Base-by-base conservation (phyloP, 2,888 invertebrate species). In the Barypeithes pellucidus region DNA sequence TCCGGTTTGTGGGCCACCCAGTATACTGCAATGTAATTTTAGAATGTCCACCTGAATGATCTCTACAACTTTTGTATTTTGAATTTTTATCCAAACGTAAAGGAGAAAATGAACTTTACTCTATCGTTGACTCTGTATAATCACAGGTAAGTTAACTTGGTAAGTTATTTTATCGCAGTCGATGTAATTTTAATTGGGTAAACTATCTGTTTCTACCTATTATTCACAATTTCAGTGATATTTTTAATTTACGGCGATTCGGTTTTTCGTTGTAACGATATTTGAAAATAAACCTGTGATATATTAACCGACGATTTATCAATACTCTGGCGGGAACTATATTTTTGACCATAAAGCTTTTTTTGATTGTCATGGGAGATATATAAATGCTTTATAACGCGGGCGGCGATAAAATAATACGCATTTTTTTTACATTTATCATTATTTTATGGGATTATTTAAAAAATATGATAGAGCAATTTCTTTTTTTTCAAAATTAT, bases 291-390 rank as follows among this genome's bases (percentile, higher is more conserved):
- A 16, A 20, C 36, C 50, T 14, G 8, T 54, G 54, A 54, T 66
- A 52, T 52, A 66, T 54, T 54, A 54, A 9, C 41, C 18, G 33
- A 54, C 54, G 36, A 66, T 66, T 66, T 66, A 66, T 66, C 66
- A 66, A 52, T 66, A 66, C 41, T 22, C 39, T n/a, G 22, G 20
- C 66, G 52, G 22, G 41, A 66, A 22, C 66, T 66, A 52, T 54
- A 66, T 39, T 41, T 61, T 66, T 36, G 54, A 22, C 22, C 54
- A 54, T 20, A 65, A 65, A 66, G 41, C 33, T 33, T 65, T 65
- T 65, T 66, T 66, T 54, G 54, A 66, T 54, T 66, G 54, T 22
- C 66, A 52, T 39, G 66, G 66, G 66, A 54, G 41, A 66, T 66
- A 66, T 66, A 54, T 62, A 33, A 62, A 62, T 45, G 24, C 47